A percentile compares a stretch with the other conserved stretches of the same genome.
These are phyloP conservation scores for Polyergus mexicanus DNA, from an alignment of 1,140 invertebrate species.

Conservation along the genomic window DNA sequence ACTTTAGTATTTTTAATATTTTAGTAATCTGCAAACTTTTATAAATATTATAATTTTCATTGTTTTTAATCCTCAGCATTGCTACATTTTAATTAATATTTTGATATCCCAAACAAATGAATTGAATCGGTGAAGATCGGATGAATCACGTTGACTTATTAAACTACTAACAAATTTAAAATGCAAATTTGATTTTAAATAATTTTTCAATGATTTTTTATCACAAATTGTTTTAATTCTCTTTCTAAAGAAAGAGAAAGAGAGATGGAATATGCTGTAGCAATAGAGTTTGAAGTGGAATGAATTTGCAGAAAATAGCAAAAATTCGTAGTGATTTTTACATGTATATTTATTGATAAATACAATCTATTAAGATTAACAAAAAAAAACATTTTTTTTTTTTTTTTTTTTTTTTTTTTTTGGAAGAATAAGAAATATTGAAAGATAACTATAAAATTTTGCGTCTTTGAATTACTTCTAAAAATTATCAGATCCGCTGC, in stretches of 20 bases:
- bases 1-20: neutral
- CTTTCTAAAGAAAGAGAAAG: neutral
- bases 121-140: neutral
- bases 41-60: neutral
- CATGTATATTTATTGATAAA: neutral
- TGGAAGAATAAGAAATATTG: neutral
- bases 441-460: neutral
- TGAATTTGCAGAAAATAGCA: neutral
- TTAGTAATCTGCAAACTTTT: neutral
- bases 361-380: neutral
- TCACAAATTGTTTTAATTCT: too few relatives aligned
- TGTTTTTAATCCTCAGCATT: neutral
- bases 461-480: neutral
- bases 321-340: neutral
- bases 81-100: neutral
- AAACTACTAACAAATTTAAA: neutral
- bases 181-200: neutral
- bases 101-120: neutral
- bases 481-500: neutral
- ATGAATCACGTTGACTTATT: neutral
- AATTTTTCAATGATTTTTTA: too few relatives aligned
- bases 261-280: neutral
- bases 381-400: neutral
- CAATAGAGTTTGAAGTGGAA: neutral
- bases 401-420: neutral